Percentiles rank a stretch among this genome's conserved stretches.
Conservation (phyloP, 2,888 invertebrate genomes). For the Caenorhabditis auriculariae region DNA sequence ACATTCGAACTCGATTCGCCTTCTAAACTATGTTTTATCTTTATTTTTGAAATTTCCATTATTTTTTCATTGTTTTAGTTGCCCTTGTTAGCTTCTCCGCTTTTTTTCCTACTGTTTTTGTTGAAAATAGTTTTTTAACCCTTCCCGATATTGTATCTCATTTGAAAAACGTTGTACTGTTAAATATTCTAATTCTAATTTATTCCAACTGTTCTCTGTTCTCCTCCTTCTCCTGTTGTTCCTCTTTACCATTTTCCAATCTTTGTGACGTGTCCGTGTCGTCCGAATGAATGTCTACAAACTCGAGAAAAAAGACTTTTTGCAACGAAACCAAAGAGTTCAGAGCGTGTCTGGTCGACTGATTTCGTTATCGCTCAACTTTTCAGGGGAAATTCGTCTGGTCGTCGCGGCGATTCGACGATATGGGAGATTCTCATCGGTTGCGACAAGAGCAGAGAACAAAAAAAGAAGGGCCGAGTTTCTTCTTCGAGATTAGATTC, state of each 20-base stretch:
- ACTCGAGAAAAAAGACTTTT: background rate
- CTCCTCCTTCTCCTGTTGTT: background rate
- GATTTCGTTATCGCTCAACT: too few relatives aligned
- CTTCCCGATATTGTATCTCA: background rate
- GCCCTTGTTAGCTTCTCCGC: slow-evolving; percentile 1
- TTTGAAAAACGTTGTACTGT: background rate
- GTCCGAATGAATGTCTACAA: background rate
- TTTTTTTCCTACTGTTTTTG: slow-evolving; percentile 4
- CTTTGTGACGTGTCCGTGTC: background rate
- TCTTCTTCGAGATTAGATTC: background rate
- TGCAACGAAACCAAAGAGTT: background rate
- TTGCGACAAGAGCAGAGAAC: background rate
- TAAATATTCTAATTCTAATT: background rate
- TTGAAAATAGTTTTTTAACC: background rate
- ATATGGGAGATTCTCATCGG: background rate
- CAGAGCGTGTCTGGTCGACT: too few relatives aligned
- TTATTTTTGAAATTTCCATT: background rate
- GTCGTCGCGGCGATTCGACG: too few relatives aligned
- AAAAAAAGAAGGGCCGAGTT: background rate
- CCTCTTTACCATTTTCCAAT: background rate
- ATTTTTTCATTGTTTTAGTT: background rate
- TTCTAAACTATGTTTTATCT: slow-evolving; percentile 74
- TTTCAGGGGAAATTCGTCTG: too few relatives aligned
- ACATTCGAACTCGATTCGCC: slow-evolving; percentile 95
- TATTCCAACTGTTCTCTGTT: background rate